Percentiles rank a stretch among this genome's conserved stretches.
Conservation (phyloP, 2,797 vertebrate species). For the Perdix hodgsoniae region DNA sequence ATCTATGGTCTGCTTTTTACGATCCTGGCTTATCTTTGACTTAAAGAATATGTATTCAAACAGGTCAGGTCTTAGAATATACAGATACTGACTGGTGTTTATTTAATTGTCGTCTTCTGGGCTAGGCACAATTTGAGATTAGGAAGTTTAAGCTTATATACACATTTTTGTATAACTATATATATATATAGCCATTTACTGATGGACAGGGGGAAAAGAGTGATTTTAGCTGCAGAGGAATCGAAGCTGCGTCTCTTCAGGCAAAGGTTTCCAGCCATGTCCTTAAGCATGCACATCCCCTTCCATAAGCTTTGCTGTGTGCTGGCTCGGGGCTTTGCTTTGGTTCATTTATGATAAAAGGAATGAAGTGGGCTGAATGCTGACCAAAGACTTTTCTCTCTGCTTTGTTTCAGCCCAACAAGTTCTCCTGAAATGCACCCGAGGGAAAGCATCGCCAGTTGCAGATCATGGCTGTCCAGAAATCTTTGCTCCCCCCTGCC, state of each 20-base stretch:
- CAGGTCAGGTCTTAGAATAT: not conserved
- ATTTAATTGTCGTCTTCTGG: not conserved
- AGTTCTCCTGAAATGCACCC: not conserved
- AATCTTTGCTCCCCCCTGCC: not conserved
- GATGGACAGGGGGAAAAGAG: not conserved
- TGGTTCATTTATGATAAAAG: not conserved
- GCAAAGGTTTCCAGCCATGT: not conserved
- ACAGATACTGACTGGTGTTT: not conserved
- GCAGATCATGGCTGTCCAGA: not conserved
- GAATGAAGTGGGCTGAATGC: not conserved
- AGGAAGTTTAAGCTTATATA: not conserved
- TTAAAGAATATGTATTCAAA: not conserved
- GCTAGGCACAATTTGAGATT: not conserved
- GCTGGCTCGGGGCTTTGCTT: constrained; percentile 11
- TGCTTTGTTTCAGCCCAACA: not conserved
- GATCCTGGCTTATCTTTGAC: not conserved
- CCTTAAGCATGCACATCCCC: not conserved
- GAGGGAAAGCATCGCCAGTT: not conserved
- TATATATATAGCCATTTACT: not conserved
- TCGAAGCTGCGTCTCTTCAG: not conserved
- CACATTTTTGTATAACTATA: not conserved
- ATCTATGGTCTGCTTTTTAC: not conserved
- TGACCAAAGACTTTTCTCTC: not conserved
- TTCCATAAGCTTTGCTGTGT: not conserved
- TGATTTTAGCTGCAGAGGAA: not conserved